Evolutionary conservation across 2,797 vertebrate species (phyloP).

Genomic region (Euphonia xanthogaster): DNA sequence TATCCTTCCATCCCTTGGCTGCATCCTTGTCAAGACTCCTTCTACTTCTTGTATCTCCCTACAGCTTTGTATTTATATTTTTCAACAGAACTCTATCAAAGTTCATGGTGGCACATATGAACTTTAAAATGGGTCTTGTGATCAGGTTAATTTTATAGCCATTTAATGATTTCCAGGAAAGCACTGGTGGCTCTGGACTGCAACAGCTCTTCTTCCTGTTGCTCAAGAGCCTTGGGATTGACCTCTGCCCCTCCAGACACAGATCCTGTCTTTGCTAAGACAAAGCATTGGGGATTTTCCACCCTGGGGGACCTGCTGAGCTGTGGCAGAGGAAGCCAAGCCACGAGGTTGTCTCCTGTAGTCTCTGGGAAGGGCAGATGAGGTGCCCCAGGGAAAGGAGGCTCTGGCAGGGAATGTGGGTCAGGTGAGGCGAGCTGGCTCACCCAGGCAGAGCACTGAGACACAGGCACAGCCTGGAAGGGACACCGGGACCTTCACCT

Average conservation of each 20-base stretch:
- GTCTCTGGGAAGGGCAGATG: background rate
- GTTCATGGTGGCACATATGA: background rate
- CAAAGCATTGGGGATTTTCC: constrained; percentile 14
- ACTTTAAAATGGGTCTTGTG: constrained; percentile 52
- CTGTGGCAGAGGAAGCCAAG: background rate
- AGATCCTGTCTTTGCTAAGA: background rate
- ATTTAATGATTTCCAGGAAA: constrained; percentile 56
- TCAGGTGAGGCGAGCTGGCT: background rate
- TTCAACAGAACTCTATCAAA: constrained; percentile 18
- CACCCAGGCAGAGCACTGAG: background rate
- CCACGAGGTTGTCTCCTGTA: background rate
- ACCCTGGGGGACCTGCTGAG: background rate
- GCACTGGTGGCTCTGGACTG: background rate
- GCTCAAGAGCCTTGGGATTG: constrained; percentile 25
- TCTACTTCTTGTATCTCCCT: background rate
- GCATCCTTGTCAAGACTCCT: background rate
- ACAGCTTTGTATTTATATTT: background rate
- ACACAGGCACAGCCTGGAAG: background rate
- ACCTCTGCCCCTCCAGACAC: constrained; percentile 33
- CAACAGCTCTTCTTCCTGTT: constrained; percentile 19
- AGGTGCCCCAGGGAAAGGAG: background rate
- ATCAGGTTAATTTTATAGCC: constrained; percentile 64
- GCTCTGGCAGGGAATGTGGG: background rate
- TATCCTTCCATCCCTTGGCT: background rate
- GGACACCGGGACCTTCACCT: background rate